A percentile compares a stretch with the other conserved stretches of the same genome.
These are phyloP conservation scores for Musca vetustissima DNA, from an alignment of 1,140 invertebrate genomes.

Conservation along the genomic window DNA sequence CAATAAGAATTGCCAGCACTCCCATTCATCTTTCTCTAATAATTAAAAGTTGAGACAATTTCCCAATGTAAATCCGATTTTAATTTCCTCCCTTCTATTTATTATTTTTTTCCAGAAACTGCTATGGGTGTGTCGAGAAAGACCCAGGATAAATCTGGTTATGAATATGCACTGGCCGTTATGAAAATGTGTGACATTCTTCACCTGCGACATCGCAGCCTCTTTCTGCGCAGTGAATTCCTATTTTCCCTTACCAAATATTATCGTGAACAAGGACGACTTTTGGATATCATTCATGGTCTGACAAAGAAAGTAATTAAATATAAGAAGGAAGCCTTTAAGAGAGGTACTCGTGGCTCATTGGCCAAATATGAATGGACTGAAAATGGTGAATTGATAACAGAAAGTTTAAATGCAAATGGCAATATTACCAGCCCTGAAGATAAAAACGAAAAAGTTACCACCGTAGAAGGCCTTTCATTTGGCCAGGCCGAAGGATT, in stretches of 20 bases:
- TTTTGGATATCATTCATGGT: slow-evolving; percentile 80
- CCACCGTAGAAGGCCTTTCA: slow-evolving; percentile 67
- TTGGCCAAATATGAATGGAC: slow-evolving; percentile 51
- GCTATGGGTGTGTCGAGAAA: slow-evolving; percentile 79
- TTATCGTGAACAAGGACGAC: slow-evolving; percentile 72
- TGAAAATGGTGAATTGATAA: slow-evolving; percentile 34
- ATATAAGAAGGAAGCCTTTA: slow-evolving; percentile 75
- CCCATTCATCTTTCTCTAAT: too few relatives aligned
- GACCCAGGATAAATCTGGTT: slow-evolving; percentile 73
- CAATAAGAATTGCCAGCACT: too few relatives aligned
- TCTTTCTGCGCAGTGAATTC: slow-evolving; percentile 80
- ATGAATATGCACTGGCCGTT: slow-evolving; percentile 80
- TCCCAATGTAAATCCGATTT: too few relatives aligned
- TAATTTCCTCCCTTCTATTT: too few relatives aligned
- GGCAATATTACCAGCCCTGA: background rate
- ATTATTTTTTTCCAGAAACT: slow-evolving; percentile 63
- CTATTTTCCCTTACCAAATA: slow-evolving; percentile 79
- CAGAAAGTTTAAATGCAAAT: slow-evolving; percentile 9
- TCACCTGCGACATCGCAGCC: slow-evolving; percentile 76
- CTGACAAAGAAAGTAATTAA: slow-evolving; percentile 80
- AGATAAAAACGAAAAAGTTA: slow-evolving; percentile 35
- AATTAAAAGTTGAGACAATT: too few relatives aligned
- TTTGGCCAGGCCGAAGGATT: slow-evolving; percentile 73
- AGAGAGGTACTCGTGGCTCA: slow-evolving; percentile 64
- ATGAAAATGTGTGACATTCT: slow-evolving; percentile 85